phyloP scores from a whole-genome alignment of 1,140 invertebrate species.

The Tribolium madens region DNA sequence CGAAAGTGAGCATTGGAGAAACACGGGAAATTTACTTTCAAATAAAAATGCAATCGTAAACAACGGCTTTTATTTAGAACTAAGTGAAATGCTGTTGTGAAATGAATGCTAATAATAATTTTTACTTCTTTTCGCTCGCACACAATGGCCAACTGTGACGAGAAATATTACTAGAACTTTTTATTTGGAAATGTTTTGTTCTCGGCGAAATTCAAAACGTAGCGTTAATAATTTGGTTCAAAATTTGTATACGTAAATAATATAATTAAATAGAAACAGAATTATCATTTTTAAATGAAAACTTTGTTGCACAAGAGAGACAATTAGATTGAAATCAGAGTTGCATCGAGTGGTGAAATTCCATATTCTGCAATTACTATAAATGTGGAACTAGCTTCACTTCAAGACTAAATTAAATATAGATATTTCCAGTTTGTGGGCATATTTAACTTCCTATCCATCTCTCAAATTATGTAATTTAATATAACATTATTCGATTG shows the following conservation, averaged over 20 bases:
- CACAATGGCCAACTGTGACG: not conserved
- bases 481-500: no score
- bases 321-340: not conserved
- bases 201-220: not conserved
- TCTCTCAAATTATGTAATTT: not conserved
- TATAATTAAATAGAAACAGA: not conserved
- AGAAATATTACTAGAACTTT: not conserved
- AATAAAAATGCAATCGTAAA: constrained; percentile 24
- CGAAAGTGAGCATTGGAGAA: not conserved
- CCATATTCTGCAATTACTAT: not conserved
- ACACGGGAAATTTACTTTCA: constrained; percentile 11
- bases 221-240: not conserved
- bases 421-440: not conserved
- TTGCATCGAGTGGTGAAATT: not conserved
- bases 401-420: not conserved
- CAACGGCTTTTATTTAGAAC: not conserved
- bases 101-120: constrained; percentile 35
- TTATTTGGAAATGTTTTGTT: not conserved
- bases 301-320: no score
- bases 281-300: no score
- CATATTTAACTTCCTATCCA: not conserved
- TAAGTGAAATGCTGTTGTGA: constrained; percentile 8
- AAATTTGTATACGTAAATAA: not conserved
- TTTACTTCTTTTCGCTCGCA: not conserved
- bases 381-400: not conserved